phyloP scores from a whole-genome alignment of 2,888 invertebrate genomes.

The Dermolepida albohirtum region DNA sequence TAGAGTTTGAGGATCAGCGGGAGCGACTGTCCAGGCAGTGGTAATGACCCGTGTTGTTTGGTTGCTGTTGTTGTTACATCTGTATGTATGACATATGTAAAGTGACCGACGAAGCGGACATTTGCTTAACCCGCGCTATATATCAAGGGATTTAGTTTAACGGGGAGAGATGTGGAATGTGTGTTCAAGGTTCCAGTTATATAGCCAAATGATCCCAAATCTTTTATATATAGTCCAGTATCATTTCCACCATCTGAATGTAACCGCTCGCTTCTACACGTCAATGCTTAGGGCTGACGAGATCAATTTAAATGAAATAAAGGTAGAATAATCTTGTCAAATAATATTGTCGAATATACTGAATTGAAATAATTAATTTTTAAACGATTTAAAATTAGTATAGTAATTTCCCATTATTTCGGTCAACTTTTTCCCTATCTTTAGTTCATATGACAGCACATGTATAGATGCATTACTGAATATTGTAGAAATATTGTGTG shows the following conservation, averaged over 20 bases:
- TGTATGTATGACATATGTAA: constrained; percentile 64
- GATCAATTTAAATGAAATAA: background rate
- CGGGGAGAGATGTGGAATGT: constrained; percentile 47
- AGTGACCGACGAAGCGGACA: constrained; percentile 62
- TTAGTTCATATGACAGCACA: too few relatives aligned
- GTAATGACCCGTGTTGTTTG: constrained; percentile 57
- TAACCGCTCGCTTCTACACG: constrained; percentile 22
- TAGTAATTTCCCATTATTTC: too few relatives aligned
- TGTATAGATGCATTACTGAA: too few relatives aligned
- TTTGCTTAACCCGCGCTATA: constrained; percentile 63
- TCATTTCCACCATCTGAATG: constrained; percentile 9
- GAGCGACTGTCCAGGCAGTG: constrained; percentile 40
- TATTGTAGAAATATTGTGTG: too few relatives aligned
- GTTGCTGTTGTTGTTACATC: constrained; percentile 53
- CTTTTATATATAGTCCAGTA: constrained; percentile 14
- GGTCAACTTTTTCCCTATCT: too few relatives aligned
- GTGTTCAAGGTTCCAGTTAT: constrained; percentile 16
- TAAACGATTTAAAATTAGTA: too few relatives aligned
- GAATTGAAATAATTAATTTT: too few relatives aligned
- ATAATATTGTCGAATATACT: too few relatives aligned
- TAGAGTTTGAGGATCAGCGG: constrained; percentile 16
- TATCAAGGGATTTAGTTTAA: constrained; percentile 63
- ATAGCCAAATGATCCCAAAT: constrained; percentile 14
- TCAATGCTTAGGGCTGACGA: background rate
- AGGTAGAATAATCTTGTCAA: too few relatives aligned